A percentile compares a stretch with the other conserved stretches of the same genome.
These are phyloP conservation scores for Ostrea edulis DNA, from an alignment of 1,140 invertebrate species.

Conservation along the genomic window DNA sequence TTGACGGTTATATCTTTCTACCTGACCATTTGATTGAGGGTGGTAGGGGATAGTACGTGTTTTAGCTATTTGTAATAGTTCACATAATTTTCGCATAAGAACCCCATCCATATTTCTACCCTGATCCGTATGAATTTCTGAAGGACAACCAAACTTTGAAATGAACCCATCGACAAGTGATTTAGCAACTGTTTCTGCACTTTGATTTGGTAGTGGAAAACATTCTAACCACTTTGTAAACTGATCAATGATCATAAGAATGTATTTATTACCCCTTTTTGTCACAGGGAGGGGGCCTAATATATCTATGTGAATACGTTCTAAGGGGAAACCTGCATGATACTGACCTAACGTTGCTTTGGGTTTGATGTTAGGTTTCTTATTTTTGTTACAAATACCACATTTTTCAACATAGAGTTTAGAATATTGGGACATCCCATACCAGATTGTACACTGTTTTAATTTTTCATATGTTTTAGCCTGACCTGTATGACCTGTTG, in stretches of 20 bases:
- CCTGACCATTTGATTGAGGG: too few relatives aligned
- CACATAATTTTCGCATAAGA: too few relatives aligned
- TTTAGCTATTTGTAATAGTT: too few relatives aligned
- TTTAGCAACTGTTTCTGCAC: slow-evolving; percentile 46
- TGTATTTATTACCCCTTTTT: slow-evolving; percentile 47
- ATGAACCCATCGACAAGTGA: not conserved
- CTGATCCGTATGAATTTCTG: too few relatives aligned
- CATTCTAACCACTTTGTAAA: slow-evolving; percentile 54
- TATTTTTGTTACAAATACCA: slow-evolving; percentile 33
- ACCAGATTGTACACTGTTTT: not conserved
- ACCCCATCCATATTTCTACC: too few relatives aligned
- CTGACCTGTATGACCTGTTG: not conserved
- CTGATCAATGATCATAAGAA: slow-evolving; percentile 49
- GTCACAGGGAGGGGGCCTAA: slow-evolving; percentile 39
- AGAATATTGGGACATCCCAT: not conserved
- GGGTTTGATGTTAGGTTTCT: slow-evolving; percentile 27
- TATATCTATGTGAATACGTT: slow-evolving; percentile 39
- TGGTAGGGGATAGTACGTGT: too few relatives aligned
- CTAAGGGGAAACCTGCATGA: slow-evolving; percentile 36
- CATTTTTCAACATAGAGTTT: not conserved
- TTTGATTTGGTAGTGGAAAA: slow-evolving; percentile 44
- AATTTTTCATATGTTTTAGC: not conserved
- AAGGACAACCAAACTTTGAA: too few relatives aligned
- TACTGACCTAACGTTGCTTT: slow-evolving; percentile 25
- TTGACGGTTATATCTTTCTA: too few relatives aligned